Evolutionary conservation across 2,113 vertebrate species (phyloP), one percentile per base, ranked within the genome.

Genomic region (Pangasianodon gigas): DNA sequence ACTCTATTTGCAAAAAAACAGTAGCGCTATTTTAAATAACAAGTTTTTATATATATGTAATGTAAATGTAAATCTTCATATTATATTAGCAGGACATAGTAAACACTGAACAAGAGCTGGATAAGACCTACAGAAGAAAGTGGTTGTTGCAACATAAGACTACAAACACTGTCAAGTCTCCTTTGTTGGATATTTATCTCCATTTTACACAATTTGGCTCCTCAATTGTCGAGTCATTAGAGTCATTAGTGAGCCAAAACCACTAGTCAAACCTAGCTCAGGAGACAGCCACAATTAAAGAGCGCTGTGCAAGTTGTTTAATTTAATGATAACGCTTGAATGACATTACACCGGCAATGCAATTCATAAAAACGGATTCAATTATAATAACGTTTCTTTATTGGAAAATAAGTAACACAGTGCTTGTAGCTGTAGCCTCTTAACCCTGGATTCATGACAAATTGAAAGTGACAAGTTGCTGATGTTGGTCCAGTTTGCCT

Each of bases 1-100:
- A 60, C 58, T 69, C 29, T 65, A 32, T 52, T 82, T 88, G 6
- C 75, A 52, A 52, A 87, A 60, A 79, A 44, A 86, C 21, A 24
- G 21, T 54, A 26, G 10, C 4, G 10, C 8, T 77, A 41, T 18
- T 60, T 16, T 29, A 75, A 71, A n/a, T 8, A 19, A 58, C 6
- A 62, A 7, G 3, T 46, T 46, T 29, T 52, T 18, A 48, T 48
- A 48, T 11, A 19, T 29, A 79, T 29, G 46, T 48, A 3, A 46
- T 44, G 19, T 44, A 77, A 77, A 32, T n/a, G 6, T n/a, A 81
- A 44, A 74, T 44, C 37, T 19, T 18, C 18, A 44, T 41, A 44
- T 74, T 37, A 41, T 74, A 19, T 74, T 21, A 44, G 46, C 74
- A 46, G 74, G 41, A 77, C 0, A 46, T 46, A 51, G 51, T n/a